These are phyloP conservation scores for Gymnoscopelus braueri DNA, from an alignment of 2,797 vertebrate genomes.

Conservation along the genomic window DNA sequence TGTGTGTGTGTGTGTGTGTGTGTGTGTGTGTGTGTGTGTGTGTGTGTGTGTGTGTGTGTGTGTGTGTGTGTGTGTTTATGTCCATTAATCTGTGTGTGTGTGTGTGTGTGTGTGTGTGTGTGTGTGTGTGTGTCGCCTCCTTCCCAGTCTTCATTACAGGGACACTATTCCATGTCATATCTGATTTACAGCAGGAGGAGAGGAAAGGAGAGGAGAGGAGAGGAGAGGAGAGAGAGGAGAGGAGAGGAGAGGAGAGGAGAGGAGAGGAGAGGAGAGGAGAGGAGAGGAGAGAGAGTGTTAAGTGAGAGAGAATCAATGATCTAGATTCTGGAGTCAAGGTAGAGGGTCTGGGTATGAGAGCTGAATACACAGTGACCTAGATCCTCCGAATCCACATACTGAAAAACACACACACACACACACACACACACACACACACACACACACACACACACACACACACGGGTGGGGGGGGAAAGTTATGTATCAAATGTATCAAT, in stretches of 20 bases:
- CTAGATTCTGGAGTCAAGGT: too few species aligned
- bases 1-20: not conserved
- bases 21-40: not conserved
- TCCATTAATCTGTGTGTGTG: slow-evolving; percentile 12
- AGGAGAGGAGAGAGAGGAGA: not conserved
- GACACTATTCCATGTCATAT: slow-evolving; percentile 82
- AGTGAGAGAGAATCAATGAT: slow-evolving; percentile 10
- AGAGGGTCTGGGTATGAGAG: too few species aligned
- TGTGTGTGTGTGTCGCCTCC: slow-evolving; percentile 55
- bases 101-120: slow-evolving; percentile 55
- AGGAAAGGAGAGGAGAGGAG: slow-evolving; percentile 14
- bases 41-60: too few species aligned
- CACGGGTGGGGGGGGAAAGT: not conserved
- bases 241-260: slow-evolving; percentile 3
- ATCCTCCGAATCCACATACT: too few species aligned
- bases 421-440: too few species aligned
- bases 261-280: slow-evolving; percentile 10
- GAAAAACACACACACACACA: not conserved
- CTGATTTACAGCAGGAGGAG: slow-evolving; percentile 66
- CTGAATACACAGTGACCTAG: too few species aligned
- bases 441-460: not conserved
- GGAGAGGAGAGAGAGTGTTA: slow-evolving; percentile 7
- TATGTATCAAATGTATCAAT: not conserved
- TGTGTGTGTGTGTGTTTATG: not conserved
- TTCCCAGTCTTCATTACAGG: slow-evolving; percentile 74